Evolutionary conservation across 2,888 invertebrate species (phyloP).

Genomic region (Pseudococcus jackbeardsleyi): DNA sequence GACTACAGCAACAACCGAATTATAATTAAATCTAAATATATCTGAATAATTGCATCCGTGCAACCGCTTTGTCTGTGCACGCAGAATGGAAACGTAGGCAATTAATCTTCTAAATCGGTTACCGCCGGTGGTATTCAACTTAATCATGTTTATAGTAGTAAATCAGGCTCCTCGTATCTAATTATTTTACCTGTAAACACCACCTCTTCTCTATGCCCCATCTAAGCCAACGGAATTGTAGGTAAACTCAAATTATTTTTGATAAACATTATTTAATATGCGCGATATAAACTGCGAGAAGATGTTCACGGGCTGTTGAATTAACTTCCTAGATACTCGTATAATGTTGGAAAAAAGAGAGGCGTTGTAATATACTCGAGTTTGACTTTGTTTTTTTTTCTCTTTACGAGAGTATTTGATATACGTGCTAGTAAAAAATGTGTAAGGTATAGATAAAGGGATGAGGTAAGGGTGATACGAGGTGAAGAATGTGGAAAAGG

Average conservation of each 20-base stretch:
- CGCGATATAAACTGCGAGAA: background rate
- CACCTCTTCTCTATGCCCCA: background rate
- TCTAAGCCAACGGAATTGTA: background rate
- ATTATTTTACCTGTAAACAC: slow-evolving; percentile 10
- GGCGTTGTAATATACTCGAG: background rate
- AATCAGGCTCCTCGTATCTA: background rate
- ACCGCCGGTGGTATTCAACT: slow-evolving; percentile 24
- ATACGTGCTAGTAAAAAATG: background rate
- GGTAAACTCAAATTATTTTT: slow-evolving; percentile 6
- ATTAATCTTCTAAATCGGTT: slow-evolving; percentile 31
- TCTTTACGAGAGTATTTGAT: background rate
- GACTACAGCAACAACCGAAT: background rate
- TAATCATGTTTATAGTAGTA: slow-evolving; percentile 26
- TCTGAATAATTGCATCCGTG: slow-evolving; percentile 28
- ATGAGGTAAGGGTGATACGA: background rate
- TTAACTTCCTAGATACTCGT: slow-evolving; percentile 11
- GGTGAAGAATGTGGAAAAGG: background rate
- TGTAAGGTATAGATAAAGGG: background rate
- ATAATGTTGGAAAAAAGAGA: background rate
- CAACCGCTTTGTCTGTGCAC: slow-evolving; percentile 17
- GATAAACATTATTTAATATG: slow-evolving; percentile 33
- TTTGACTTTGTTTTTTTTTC: background rate
- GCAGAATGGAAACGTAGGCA: background rate
- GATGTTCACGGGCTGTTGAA: slow-evolving; percentile 21
- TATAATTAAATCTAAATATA: slow-evolving; percentile 15